Evolutionary conservation across 2,797 vertebrate species (phyloP), one percentile per base, ranked within the genome.

Genomic region (Anniella stebbinsi): DNA sequence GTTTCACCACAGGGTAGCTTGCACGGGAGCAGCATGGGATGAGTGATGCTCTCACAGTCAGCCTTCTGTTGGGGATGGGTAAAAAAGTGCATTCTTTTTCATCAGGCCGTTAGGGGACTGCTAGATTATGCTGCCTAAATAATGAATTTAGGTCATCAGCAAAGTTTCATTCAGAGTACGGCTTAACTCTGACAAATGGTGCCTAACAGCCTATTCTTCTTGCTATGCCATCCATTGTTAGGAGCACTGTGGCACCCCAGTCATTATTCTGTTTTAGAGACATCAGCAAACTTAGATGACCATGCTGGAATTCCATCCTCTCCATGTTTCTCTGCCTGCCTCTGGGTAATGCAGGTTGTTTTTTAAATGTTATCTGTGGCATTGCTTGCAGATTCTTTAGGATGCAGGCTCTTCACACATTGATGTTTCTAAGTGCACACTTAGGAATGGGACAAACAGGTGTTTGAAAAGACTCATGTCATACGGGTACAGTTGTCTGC

Each of bases 61-160:
- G 57, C 57, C 70, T 48, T 89, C 70, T 25, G 57, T 5, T 57
- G 54, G 54, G 28, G 38, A 38, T 75, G 28, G 78, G 17, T n/a
- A 36, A 91, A 96, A 93, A 90, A 84, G 91, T 92, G 92, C 92
- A 93, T 95, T 96, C 93, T 95, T 97, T 91, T 93, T 94, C 93
- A 73, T 91, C 89, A 93, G 82, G 94, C 92, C 94, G 92, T 94
- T 92, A 87, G 84, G 72, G 92, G 95, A 92, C 95, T 93, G 92
- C 90, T 93, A 89, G 92, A 96, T 94, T 96, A 96, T 92, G 87
- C 94, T 75, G 85, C 69, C 94, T 91, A 87, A 94, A 97, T 94
- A 97, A 97, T 95, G 94, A 96, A 97, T 96, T 95, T 91, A 95
- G 95, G 92, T 89, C 84, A 96, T 98, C 97, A 98, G 97, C 97